phyloP scores from a whole-genome alignment of 2,888 invertebrate species.

The Lampropteryx suffumata region DNA sequence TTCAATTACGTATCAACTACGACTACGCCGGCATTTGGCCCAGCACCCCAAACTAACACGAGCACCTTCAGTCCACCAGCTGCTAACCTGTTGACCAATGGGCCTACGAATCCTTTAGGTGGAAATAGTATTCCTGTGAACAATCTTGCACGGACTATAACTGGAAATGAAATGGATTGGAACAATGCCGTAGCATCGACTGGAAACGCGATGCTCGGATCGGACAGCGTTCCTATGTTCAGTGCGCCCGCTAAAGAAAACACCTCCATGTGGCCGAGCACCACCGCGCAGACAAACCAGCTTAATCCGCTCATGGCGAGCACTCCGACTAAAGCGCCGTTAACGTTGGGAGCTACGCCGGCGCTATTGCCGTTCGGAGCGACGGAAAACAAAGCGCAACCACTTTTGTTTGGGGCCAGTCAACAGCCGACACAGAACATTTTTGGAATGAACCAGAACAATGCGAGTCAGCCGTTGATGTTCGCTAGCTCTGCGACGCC shows the following conservation, averaged over 20 bases:
- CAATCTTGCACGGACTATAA: slow-evolving; percentile 5
- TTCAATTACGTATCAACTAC: slow-evolving; percentile 53
- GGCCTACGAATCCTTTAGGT: slow-evolving; percentile 7
- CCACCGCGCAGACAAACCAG: slow-evolving; percentile 26
- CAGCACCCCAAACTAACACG: slow-evolving; percentile 18
- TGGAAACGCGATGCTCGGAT: slow-evolving; percentile 1
- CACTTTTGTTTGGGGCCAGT: slow-evolving; percentile 30
- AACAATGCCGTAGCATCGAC: neutral
- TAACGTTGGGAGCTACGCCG: slow-evolving; percentile 46
- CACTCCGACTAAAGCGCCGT: slow-evolving; percentile 42
- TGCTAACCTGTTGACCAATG: slow-evolving; percentile 7
- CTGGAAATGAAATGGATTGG: slow-evolving; percentile 3
- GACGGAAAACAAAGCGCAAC: slow-evolving; percentile 31
- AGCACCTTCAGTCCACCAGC: slow-evolving; percentile 13
- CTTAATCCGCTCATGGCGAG: slow-evolving; percentile 50
- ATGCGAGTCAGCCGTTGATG: slow-evolving; percentile 44
- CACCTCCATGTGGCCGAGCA: slow-evolving; percentile 57
- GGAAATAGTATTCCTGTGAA: slow-evolving; percentile 7
- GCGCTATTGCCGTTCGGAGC: slow-evolving; percentile 54
- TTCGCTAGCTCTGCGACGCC: slow-evolving; percentile 49
- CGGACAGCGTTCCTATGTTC: slow-evolving; percentile 15
- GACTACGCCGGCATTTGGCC: slow-evolving; percentile 41
- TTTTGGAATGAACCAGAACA: slow-evolving; percentile 54
- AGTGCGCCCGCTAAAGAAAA: slow-evolving; percentile 36
- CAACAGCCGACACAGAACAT: slow-evolving; percentile 45